Percentiles rank a stretch among this genome's conserved stretches.
These are phyloP conservation scores for Zaprionus gabonicus DNA, from an alignment of 1,140 invertebrate species.

Conservation along the genomic window DNA sequence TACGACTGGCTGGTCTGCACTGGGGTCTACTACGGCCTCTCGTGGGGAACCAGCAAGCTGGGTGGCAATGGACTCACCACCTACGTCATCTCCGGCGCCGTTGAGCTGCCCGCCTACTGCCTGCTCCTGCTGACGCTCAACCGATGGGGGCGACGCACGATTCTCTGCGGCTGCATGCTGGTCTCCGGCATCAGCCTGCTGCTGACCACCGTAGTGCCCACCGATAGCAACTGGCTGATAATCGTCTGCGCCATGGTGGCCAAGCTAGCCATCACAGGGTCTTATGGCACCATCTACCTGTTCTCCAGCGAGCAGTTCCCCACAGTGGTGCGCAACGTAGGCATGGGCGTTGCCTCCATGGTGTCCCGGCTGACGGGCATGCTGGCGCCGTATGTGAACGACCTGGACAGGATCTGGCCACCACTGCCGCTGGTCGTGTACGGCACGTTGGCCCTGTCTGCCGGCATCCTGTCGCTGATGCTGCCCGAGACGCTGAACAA, in stretches of 20 bases:
- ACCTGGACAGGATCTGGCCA: slow-evolving; percentile 87
- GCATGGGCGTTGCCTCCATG: slow-evolving; percentile 91
- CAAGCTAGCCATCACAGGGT: slow-evolving; percentile 92
- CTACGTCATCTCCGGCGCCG: slow-evolving; percentile 90
- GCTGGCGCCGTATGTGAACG: slow-evolving; percentile 89
- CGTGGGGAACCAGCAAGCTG: slow-evolving; percentile 91
- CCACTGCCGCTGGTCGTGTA: slow-evolving; percentile 91
- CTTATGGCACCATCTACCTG: slow-evolving; percentile 92
- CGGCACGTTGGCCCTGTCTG: slow-evolving; percentile 87
- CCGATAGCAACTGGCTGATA: slow-evolving; percentile 86
- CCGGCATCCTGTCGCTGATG: slow-evolving; percentile 88
- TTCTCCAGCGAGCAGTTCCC: slow-evolving; percentile 94
- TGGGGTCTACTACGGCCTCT: slow-evolving; percentile 92
- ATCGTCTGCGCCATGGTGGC: slow-evolving; percentile 91
- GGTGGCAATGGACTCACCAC: slow-evolving; percentile 91
- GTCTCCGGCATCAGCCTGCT: slow-evolving; percentile 88
- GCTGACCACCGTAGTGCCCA: slow-evolving; percentile 87
- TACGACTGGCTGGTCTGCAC: slow-evolving; percentile 93
- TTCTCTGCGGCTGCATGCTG: slow-evolving; percentile 90
- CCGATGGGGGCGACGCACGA: slow-evolving; percentile 89
- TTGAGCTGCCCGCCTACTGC: slow-evolving; percentile 91
- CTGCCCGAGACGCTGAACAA: slow-evolving; percentile 92
- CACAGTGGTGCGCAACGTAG: slow-evolving; percentile 92
- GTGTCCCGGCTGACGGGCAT: slow-evolving; percentile 91
- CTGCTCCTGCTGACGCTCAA: slow-evolving; percentile 90